A percentile compares a stretch with the other conserved stretches of the same genome.
These are phyloP conservation scores for Apistogramma diplotaenia DNA, from an alignment of 2,113 vertebrate genomes.

Conservation along the genomic window DNA sequence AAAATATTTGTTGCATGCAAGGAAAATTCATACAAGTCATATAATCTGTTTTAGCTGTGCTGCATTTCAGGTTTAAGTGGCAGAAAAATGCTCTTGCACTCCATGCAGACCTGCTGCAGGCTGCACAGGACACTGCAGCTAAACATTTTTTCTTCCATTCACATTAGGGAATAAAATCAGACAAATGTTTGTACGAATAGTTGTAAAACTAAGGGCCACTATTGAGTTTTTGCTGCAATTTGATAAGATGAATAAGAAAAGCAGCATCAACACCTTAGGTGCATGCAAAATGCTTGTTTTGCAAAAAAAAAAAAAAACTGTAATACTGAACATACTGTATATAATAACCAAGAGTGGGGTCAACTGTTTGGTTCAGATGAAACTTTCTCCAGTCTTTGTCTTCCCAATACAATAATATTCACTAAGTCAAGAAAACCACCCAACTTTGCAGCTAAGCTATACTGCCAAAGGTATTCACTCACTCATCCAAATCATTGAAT, in stretches of 20 bases:
- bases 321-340: not conserved
- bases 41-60: not conserved
- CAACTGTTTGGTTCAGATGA: not conserved
- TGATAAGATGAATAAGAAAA: too few relatives aligned
- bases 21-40: conserved; percentile 6
- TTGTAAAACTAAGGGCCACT: not conserved
- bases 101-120: conserved; percentile 5
- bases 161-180: not conserved
- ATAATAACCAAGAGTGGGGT: not conserved
- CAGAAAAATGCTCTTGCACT: not conserved
- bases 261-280: too few relatives aligned
- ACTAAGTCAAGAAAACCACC: not conserved
- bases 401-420: not conserved
- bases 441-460: too few relatives aligned
- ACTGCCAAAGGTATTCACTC: too few relatives aligned
- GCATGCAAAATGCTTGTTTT: not conserved
- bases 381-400: not conserved
- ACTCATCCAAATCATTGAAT: too few relatives aligned
- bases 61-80: not conserved
- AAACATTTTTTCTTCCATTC: not conserved
- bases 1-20: conserved; percentile 16
- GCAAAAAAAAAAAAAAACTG: too few relatives aligned
- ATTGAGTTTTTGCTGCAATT: not conserved
- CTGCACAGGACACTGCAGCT: not conserved
- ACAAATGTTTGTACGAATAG: not conserved